These are phyloP conservation scores for Clarias laeviceps DNA, from an alignment of 2,797 vertebrate species.

Conservation along the genomic window DNA sequence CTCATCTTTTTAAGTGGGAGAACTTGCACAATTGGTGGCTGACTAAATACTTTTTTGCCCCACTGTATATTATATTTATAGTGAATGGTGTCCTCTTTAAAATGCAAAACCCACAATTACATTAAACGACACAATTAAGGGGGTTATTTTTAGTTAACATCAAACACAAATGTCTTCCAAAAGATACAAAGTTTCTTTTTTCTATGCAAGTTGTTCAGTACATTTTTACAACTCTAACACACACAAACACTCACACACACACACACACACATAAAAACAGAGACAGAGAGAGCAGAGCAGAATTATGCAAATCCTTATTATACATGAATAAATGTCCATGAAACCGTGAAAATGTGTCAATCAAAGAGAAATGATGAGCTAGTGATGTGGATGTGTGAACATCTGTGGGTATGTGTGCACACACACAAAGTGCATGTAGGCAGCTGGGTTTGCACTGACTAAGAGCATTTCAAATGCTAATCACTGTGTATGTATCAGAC, in stretches of 20 bases:
- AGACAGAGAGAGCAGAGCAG: background rate
- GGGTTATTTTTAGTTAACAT: background rate
- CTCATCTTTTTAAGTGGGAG: too few relatives aligned
- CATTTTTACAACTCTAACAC: background rate
- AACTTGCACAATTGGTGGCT: too few relatives aligned
- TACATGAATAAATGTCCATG: conserved; percentile 4
- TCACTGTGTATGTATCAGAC: conserved; percentile 6
- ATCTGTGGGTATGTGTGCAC: background rate
- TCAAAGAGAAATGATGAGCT: background rate
- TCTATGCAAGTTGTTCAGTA: background rate
- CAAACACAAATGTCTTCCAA: background rate
- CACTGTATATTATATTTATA: background rate
- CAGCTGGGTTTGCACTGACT: conserved; percentile 18
- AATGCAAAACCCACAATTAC: background rate
- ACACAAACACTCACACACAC: background rate
- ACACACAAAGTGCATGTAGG: background rate
- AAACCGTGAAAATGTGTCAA: conserved; percentile 4
- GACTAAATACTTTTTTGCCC: too few relatives aligned
- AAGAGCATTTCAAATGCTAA: conserved; percentile 1
- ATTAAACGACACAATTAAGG: background rate
- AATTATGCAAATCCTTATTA: background rate
- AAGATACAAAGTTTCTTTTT: background rate
- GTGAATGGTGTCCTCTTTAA: background rate
- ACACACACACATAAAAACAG: too few relatives aligned
- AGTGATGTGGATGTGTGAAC: background rate